Percentiles rank a stretch among this genome's conserved stretches.
Conservation (phyloP, 1,140 invertebrate species). For the Drosophila murphyi region DNA sequence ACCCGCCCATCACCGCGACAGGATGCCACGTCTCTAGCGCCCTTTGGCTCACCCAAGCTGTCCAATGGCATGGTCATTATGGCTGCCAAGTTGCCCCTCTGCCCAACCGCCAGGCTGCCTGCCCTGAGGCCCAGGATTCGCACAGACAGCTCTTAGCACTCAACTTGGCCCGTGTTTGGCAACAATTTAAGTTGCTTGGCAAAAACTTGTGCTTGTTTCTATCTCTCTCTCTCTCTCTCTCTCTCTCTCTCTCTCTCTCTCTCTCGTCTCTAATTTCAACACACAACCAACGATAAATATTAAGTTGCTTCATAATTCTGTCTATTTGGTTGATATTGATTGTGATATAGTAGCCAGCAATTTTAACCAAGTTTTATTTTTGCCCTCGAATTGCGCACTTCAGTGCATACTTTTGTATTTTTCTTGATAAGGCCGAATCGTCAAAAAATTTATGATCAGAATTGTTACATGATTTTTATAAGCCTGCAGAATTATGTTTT, state of each 20-base stretch:
- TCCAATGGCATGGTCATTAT: constrained; percentile 5
- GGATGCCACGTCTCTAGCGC: constrained; percentile 2
- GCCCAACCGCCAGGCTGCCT: neutral
- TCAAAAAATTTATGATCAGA: constrained; percentile 39
- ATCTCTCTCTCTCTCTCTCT: neutral
- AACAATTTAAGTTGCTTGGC: constrained; percentile 32
- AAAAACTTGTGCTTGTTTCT: neutral
- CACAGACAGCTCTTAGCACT: constrained; percentile 19
- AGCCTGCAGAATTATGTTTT: neutral
- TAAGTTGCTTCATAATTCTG: constrained; percentile 18
- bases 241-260: neutral
- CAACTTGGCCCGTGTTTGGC: constrained; percentile 18
- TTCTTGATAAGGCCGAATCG: constrained; percentile 11
- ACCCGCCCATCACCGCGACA: neutral
- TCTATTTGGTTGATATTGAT: neutral
- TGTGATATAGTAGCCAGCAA: constrained; percentile 6
- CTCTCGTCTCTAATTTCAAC: neutral
- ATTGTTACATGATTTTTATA: constrained; percentile 13
- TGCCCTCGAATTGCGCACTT: constrained; percentile 1
- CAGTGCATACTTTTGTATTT: neutral
- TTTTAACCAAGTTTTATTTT: constrained; percentile 21
- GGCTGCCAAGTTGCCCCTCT: constrained; percentile 1
- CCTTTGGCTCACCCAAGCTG: constrained; percentile 20
- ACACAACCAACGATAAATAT: neutral
- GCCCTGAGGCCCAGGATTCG: constrained; percentile 3